Conservation (phyloP, 2,797 vertebrate species). For the Megalops cyprinoides region DNA sequence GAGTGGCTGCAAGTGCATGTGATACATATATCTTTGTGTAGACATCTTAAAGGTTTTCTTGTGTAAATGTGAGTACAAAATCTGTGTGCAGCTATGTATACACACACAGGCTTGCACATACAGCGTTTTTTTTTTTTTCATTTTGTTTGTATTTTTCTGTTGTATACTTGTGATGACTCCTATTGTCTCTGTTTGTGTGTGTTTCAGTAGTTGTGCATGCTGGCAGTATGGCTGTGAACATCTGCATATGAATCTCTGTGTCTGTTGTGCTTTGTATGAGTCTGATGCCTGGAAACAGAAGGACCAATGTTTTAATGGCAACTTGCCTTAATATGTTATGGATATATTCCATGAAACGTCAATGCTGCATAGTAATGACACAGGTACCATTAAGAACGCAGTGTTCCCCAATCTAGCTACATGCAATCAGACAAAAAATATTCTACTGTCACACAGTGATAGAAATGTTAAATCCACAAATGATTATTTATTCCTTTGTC, state of each 20-base stretch:
- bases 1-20: not conserved
- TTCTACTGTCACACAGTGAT: not conserved
- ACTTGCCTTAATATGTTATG: constrained; percentile 2
- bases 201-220: not conserved
- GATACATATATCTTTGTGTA: not conserved
- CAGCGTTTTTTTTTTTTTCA: not conserved
- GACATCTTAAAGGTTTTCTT: not conserved
- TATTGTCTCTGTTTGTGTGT: not conserved
- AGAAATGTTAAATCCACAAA: not conserved
- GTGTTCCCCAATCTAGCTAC: not conserved
- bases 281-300: not conserved
- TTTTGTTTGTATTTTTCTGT: not conserved
- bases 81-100: not conserved
- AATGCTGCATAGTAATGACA: not conserved
- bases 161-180: not conserved
- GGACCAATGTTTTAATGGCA: not conserved
- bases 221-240: not conserved
- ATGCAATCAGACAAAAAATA: not conserved
- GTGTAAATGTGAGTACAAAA: not conserved
- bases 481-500: not conserved
- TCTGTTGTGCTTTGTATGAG: not conserved
- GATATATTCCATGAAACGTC: not conserved
- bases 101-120: not conserved
- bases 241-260: not conserved
- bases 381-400: not conserved